Base-by-base conservation (phyloP, 1,140 invertebrate species). In the Leptopilina boulardi region DNA sequence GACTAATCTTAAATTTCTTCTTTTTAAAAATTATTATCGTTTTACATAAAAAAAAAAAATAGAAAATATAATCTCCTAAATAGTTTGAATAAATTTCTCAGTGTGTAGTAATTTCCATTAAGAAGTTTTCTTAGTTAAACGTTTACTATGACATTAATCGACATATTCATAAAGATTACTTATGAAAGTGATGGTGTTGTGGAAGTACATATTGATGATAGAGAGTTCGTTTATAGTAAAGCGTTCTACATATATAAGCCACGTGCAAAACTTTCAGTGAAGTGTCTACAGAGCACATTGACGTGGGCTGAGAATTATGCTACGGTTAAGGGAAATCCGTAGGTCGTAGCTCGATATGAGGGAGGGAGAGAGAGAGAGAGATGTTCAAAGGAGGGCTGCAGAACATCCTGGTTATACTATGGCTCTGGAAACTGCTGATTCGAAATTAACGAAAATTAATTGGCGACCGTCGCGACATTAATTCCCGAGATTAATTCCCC, bases 381-480 rank as follows among this genome's bases (percentile, higher is more conserved):
- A 38, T 38, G 82, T 73, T 80, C 81, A 84, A 80, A 83, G 81
- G 78, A 80, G 82, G 79, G 84, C 83, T 81, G 74, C 72, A 72
- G 70, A 6, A 9, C 76, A 82, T 30, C 74, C 74, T 77, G 77
- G 75, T 38, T 38, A 78, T 81, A 76, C 75, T 79, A n/a, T n/a
- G 77, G 84, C 87, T 87, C 85, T 85, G 82, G 85, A 87, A 89
- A 89, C 85, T 89, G 89, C 88, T 89, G 87, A 88, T 88, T 89
- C 84, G 86, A 88, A 88, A 89, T 89, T 88, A 88, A 89, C 87
- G 86, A 87, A 88, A 89, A 90, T 89, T 89, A 89, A 90, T 90
- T 89, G 87, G 88, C 86, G 88, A 85, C 83, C 78, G 82, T 85
- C 85, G 85, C 81, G 81, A 85, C 86, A 88, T 89, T 90, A 88